Evolutionary conservation across 2,113 vertebrate genomes (phyloP).

Genomic region (Elachura formosa): DNA sequence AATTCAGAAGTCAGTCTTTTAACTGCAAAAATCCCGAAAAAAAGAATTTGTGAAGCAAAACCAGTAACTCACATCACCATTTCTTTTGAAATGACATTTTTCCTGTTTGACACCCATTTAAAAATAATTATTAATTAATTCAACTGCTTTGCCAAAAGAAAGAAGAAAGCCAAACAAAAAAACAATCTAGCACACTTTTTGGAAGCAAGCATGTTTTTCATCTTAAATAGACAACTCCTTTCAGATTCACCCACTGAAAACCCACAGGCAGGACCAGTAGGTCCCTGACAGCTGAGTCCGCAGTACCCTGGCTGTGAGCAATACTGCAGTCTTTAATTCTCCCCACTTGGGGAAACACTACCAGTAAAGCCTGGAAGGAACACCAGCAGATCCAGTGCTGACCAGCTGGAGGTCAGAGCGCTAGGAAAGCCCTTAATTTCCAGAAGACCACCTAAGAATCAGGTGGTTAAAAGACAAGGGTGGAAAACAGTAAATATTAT

Average conservation of each 20-base stretch:
- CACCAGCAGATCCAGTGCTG: background rate
- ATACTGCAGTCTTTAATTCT: background rate
- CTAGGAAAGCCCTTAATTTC: background rate
- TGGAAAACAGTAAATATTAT: background rate
- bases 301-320: background rate
- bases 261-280: background rate
- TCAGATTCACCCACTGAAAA: background rate
- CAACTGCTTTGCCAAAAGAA: background rate
- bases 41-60: background rate
- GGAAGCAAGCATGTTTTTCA: background rate
- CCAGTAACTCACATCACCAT: background rate
- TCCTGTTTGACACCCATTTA: background rate
- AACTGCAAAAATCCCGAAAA: background rate
- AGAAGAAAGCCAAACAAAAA: background rate
- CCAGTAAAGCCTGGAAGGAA: background rate
- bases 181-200: background rate
- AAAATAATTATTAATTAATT: background rate
- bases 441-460: background rate
- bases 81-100: background rate
- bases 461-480: background rate
- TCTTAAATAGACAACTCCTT: background rate
- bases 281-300: background rate
- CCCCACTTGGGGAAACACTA: background rate
- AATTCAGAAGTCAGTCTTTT: background rate
- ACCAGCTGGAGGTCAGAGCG: background rate